These are phyloP conservation scores for Lysandra bellargus DNA, from an alignment of 2,888 invertebrate species.

Conservation along the genomic window DNA sequence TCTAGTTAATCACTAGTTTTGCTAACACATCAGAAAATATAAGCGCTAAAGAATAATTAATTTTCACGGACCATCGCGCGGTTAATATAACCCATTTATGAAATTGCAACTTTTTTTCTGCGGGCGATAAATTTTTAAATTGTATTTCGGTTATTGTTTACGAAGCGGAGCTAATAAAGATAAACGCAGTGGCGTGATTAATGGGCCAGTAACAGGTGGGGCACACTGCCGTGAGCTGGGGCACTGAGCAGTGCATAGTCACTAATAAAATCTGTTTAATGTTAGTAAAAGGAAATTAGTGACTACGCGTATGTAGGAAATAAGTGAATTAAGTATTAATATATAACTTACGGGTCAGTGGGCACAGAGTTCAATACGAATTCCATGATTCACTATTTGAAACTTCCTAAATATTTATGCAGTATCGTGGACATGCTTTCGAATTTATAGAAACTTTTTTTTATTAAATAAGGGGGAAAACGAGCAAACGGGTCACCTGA, in stretches of 20 bases:
- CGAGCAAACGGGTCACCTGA: too few species aligned
- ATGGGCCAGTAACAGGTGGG: constrained; percentile 45
- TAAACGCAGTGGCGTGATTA: constrained; percentile 56
- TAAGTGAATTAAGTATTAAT: too few species aligned
- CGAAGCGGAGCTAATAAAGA: constrained; percentile 52
- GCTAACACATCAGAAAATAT: not conserved
- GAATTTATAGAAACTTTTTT: too few species aligned
- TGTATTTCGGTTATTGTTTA: constrained; percentile 40
- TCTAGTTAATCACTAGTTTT: not conserved
- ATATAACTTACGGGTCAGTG: too few species aligned
- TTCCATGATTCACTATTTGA: too few species aligned
- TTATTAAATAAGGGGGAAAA: too few species aligned
- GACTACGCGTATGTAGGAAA: too few species aligned
- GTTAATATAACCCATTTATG: constrained; percentile 1
- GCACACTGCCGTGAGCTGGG: not conserved
- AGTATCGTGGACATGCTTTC: too few species aligned
- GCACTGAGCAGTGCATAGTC: not conserved
- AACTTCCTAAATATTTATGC: too few species aligned
- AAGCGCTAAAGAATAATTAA: not conserved
- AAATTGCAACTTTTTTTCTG: constrained; percentile 15
- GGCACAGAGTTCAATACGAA: too few species aligned
- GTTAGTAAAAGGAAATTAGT: too few species aligned
- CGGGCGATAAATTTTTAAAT: constrained; percentile 23
- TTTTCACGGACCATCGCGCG: not conserved
- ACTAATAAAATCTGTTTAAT: too few species aligned